Evolutionary conservation across 2,888 invertebrate species (phyloP), one percentile per base, ranked within the genome.

Genomic region (Nowickia ferox): DNA sequence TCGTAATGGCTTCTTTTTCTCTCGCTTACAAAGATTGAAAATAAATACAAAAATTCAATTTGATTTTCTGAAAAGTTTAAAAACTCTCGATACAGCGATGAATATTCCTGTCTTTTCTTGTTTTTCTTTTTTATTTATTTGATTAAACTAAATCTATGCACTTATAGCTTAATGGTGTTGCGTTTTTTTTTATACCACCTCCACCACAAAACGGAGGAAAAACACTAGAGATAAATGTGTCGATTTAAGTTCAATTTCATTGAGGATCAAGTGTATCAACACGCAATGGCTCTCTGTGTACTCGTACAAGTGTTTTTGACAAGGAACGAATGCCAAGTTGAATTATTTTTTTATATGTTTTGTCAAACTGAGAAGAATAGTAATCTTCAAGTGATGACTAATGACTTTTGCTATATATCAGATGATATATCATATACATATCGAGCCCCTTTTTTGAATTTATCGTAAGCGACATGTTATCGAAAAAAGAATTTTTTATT

Each of bases 221-320:
- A 40, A 22, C 46, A 44, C 17, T 51, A 30, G n/a, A 75, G 84
- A 81, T 82, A 85, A 82, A 72, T 65, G 65, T 79, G 22, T 82
- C 82, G 78, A 82, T 86, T 78, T 59, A 59, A 78, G 65, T 79
- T 51, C 51, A 81, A 74, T 82, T 79, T 75, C 51, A 71, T 51
- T 71, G 74, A 65, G 71, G 65, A 79, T 79, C 79, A 86, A 76
- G 79, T 83, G 83, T 71, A 13, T 79, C 17, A 44, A 57, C 82
- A 79, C 83, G 59, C 69, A 75, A 57, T 61, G 74, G 13, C 75
- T 71, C 30, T 72, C 61, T 42, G n/a, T 17, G 9, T 53, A n/a
- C n/a, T n/a, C n/a, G n/a, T n/a, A 55, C 61, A 79, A 72, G 55
- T 48, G 72, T 40, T 65, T 65, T 65, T 9, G 61, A 30, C 46